Evolutionary conservation across 2,113 vertebrate species (phyloP).

Genomic region (Columba livia): DNA sequence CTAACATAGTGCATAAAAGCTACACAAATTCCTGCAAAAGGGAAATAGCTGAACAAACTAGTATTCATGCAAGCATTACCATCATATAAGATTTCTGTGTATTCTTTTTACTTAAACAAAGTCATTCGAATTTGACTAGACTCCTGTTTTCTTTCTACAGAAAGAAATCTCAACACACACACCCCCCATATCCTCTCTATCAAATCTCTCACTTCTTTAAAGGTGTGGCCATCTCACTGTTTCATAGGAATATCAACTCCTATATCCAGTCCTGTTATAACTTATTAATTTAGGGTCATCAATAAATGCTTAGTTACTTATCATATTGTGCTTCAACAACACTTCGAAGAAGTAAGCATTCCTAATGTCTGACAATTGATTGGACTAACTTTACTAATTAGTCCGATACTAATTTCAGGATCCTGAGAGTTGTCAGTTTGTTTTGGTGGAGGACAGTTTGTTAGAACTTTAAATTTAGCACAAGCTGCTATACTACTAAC

Average conservation of each 20-base stretch:
- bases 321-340: background rate
- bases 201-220: background rate
- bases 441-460: background rate
- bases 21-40: background rate
- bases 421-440: background rate
- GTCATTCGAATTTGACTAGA: background rate
- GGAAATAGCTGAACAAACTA: background rate
- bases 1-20: background rate
- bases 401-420: background rate
- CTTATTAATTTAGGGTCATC: background rate
- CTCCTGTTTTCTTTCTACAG: background rate
- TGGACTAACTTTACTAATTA: background rate
- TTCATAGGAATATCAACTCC: background rate
- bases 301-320: background rate
- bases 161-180: background rate
- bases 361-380: background rate
- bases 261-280: background rate
- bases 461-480: background rate
- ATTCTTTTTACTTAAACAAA: background rate
- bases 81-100: background rate
- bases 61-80: background rate
- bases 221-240: background rate
- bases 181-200: accelerated
- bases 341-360: background rate
- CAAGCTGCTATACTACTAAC: background rate